A percentile compares a stretch with the other conserved stretches of the same genome.
Evolutionary conservation across 2,113 vertebrate species (phyloP).

Genomic region (Amphilophus citrinellus): DNA sequence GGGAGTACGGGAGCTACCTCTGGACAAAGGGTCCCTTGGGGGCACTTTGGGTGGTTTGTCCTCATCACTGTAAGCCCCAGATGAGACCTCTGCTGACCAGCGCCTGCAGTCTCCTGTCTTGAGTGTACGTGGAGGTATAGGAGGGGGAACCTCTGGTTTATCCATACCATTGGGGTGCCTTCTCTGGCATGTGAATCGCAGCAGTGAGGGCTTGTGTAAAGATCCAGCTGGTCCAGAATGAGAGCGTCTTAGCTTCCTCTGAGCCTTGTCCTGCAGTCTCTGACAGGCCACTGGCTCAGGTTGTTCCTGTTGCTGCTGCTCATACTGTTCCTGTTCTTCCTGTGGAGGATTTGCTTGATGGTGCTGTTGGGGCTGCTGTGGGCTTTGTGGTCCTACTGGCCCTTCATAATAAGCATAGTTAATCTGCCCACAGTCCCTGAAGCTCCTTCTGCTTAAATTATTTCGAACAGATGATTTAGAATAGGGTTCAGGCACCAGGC

Average conservation of each 20-base stretch:
- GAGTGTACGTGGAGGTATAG: slow-evolving; percentile 89
- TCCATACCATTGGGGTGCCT: slow-evolving; percentile 81
- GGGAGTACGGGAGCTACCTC: slow-evolving; percentile 87
- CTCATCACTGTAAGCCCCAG: slow-evolving; percentile 90
- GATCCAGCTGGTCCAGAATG: slow-evolving; percentile 95
- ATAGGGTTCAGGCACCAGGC: slow-evolving; percentile 83
- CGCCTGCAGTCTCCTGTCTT: slow-evolving; percentile 88
- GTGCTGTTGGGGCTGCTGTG: slow-evolving; percentile 39
- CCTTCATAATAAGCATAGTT: slow-evolving; percentile 94
- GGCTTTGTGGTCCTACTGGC: slow-evolving; percentile 66
- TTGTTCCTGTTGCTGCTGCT: slow-evolving; percentile 55
- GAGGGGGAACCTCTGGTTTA: slow-evolving; percentile 91
- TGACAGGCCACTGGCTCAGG: slow-evolving; percentile 45
- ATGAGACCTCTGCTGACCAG: slow-evolving; percentile 96
- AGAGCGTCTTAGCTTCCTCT: slow-evolving; percentile 88
- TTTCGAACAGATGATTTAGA: slow-evolving; percentile 81
- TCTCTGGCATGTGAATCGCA: slow-evolving; percentile 79
- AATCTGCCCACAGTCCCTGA: slow-evolving; percentile 90
- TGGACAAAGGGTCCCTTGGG: slow-evolving; percentile 89
- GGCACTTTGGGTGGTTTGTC: slow-evolving; percentile 94
- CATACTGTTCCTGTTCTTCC: slow-evolving; percentile 54
- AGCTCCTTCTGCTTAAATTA: slow-evolving; percentile 84
- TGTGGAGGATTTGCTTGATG: slow-evolving; percentile 46
- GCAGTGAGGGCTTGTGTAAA: slow-evolving; percentile 86
- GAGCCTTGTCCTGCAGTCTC: slow-evolving; percentile 82